A percentile compares a stretch with the other conserved stretches of the same genome.
Evolutionary conservation across 1,140 invertebrate genomes (phyloP).

Genomic region (Caerostris extrusa): DNA sequence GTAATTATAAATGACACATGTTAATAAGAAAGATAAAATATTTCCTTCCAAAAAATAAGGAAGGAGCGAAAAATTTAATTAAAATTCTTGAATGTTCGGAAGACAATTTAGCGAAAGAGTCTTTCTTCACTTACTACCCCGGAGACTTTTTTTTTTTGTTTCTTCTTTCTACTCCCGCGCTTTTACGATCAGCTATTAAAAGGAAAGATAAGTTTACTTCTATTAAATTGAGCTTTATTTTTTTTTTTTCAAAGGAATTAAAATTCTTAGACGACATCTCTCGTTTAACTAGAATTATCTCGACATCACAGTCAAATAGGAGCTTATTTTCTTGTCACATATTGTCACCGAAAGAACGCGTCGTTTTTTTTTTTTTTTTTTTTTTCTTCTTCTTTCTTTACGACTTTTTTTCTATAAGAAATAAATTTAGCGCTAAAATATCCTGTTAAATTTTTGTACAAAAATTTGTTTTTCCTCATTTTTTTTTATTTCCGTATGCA

Average conservation of each 20-base stretch:
- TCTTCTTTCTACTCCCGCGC: background rate
- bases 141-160: background rate
- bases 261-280: slow-evolving; percentile 19
- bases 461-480: no score
- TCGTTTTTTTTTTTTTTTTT: no score
- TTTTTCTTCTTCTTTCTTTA: no score
- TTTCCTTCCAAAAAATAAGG: slow-evolving; percentile 13
- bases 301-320: slow-evolving; percentile 5
- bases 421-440: background rate
- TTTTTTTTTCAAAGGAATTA: background rate
- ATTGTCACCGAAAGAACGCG: background rate
- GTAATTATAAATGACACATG: slow-evolving; percentile 44
- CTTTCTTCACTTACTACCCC: background rate
- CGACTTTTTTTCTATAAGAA: background rate
- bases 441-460: background rate
- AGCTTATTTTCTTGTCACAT: slow-evolving; percentile 8
- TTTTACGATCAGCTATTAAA: background rate
- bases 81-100: slow-evolving; percentile 27
- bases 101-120: slow-evolving; percentile 23
- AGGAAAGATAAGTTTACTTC: slow-evolving; percentile 3
- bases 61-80: slow-evolving; percentile 38
- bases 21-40: slow-evolving; percentile 54
- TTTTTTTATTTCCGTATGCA: no score
- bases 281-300: background rate
- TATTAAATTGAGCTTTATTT: background rate